Evolutionary conservation across 2,797 vertebrate genomes (phyloP).

Genomic region (Linurgus olivaceus): DNA sequence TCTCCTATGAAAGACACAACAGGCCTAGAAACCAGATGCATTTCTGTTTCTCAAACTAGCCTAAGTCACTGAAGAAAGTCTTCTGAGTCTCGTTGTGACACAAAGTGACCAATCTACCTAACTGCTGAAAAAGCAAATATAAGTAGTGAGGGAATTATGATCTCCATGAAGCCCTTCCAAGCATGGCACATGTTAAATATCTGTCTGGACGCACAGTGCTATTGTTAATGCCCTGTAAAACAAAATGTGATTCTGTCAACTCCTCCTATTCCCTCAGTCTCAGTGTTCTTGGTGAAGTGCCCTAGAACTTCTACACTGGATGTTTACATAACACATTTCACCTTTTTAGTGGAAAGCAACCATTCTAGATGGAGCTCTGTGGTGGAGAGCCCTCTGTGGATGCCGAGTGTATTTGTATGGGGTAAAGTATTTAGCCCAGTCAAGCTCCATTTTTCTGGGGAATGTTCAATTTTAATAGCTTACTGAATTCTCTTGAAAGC

Average conservation of each 20-base stretch:
- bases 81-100: fast-evolving
- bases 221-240: background rate
- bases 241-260: background rate
- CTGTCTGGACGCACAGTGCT: background rate
- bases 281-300: background rate
- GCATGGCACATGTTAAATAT: background rate
- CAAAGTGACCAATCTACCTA: background rate
- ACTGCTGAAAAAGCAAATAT: background rate
- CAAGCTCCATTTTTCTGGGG: background rate
- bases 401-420: background rate
- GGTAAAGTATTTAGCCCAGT: background rate
- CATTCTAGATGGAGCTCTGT: background rate
- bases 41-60: background rate
- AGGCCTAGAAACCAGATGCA: background rate
- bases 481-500: background rate
- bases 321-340: background rate
- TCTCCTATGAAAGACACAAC: background rate
- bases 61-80: background rate
- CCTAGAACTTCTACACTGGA: background rate
- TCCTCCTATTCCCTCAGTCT: background rate
- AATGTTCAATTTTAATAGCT: background rate
- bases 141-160: background rate
- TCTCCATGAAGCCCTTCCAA: background rate
- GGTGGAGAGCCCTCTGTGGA: background rate
- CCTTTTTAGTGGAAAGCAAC: background rate